Conservation (phyloP, 2,113 vertebrate species). For the Lota lota region DNA sequence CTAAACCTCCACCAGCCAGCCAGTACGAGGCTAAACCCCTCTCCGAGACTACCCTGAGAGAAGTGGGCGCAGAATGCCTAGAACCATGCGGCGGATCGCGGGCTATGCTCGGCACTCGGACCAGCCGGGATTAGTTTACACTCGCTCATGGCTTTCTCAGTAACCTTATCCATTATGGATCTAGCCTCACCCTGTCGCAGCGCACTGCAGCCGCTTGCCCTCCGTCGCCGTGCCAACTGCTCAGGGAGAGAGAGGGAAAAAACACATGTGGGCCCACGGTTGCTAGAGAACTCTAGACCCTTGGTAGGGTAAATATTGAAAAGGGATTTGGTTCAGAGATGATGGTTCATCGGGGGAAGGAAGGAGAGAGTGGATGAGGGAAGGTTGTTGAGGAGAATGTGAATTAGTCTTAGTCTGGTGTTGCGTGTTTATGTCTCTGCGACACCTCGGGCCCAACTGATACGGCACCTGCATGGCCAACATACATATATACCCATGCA, state of each 20-base stretch:
- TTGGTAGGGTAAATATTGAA: too few relatives aligned
- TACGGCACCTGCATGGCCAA: conserved; percentile 5
- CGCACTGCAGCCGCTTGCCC: background rate
- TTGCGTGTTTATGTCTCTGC: conserved; percentile 44
- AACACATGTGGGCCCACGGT: too few relatives aligned
- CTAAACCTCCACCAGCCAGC: too few relatives aligned
- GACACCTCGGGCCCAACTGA: conserved; percentile 20
- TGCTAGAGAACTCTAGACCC: too few relatives aligned
- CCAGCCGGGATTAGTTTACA: conserved; percentile 65
- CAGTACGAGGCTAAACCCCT: too few relatives aligned
- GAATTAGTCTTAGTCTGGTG: conserved; percentile 45
- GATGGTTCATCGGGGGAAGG: too few relatives aligned
- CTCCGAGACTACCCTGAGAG: too few relatives aligned
- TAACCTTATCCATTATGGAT: conserved; percentile 47
- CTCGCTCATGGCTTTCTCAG: conserved; percentile 63
- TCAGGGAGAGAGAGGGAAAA: too few relatives aligned
- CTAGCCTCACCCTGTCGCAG: conserved; percentile 19
- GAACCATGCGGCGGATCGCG: conserved; percentile 38
- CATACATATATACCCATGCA: background rate
- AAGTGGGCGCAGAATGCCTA: conserved; percentile 36
- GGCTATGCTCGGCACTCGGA: conserved; percentile 50
- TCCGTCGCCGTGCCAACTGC: background rate
- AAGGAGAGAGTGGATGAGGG: too few relatives aligned
- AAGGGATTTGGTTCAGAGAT: too few relatives aligned
- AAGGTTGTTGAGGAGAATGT: background rate